A percentile compares a stretch with the other conserved stretches of the same genome.
These are phyloP conservation scores for Lasioglossum figueresi DNA, from an alignment of 2,888 invertebrate genomes.

Conservation along the genomic window DNA sequence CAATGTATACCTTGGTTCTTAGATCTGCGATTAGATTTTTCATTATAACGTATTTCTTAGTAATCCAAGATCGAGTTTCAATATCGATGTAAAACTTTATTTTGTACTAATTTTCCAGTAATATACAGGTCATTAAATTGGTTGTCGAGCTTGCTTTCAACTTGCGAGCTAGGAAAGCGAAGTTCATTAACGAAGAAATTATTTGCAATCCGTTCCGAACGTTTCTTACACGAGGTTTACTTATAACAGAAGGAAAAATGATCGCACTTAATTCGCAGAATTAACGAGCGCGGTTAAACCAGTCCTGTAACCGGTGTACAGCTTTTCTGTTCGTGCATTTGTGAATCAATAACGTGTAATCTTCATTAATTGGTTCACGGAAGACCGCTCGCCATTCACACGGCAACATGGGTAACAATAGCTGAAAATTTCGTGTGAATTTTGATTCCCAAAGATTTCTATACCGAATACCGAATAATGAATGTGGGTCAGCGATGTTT, in stretches of 20 bases:
- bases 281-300: slow-evolving; percentile 37
- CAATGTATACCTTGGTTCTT: neutral
- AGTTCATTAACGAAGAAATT: neutral
- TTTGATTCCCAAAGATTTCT: neutral
- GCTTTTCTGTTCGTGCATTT: neutral
- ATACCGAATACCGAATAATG: neutral
- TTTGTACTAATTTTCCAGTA: neutral
- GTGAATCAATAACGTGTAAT: slow-evolving; percentile 9
- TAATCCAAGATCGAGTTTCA: neutral
- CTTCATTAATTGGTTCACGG: slow-evolving; percentile 31
- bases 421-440: neutral
- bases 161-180: neutral
- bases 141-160: neutral
- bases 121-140: neutral
- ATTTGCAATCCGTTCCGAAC: neutral
- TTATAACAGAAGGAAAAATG: neutral
- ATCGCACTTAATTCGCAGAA: slow-evolving; percentile 32
- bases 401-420: no score
- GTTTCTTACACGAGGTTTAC: neutral
- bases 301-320: neutral
- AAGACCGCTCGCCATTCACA: neutral
- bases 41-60: neutral
- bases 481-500: neutral
- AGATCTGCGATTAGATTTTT: neutral
- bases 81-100: neutral